A percentile compares a stretch with the other conserved stretches of the same genome.
phyloP scores from a whole-genome alignment of 2,113 vertebrate genomes.

The Spheniscus mendiculus region DNA sequence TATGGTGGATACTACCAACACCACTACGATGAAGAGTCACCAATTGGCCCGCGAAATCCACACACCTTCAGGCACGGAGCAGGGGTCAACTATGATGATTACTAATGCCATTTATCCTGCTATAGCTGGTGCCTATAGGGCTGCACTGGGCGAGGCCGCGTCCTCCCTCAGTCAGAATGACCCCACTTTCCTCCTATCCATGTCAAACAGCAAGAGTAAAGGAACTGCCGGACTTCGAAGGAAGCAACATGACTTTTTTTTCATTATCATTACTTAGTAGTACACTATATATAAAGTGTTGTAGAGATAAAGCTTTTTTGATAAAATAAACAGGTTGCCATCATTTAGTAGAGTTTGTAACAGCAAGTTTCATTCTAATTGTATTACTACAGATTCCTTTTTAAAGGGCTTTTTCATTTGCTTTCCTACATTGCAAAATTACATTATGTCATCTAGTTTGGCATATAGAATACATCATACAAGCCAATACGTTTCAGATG shows the following conservation, averaged over 20 bases:
- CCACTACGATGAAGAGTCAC: conserved; percentile 90
- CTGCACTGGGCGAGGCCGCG: background rate
- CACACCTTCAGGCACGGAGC: conserved; percentile 84
- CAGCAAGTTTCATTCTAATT: background rate
- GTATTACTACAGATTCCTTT: background rate
- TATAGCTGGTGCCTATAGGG: background rate
- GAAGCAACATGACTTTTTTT: background rate
- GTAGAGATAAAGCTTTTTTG: conserved; percentile 64
- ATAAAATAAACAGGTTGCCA: background rate
- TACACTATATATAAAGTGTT: background rate
- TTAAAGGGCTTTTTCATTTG: background rate
- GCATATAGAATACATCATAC: background rate
- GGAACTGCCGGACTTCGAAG: background rate
- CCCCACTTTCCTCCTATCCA: background rate
- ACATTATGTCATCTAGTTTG: background rate
- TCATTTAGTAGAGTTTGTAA: background rate
- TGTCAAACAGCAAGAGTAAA: background rate
- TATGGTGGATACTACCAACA: conserved; percentile 84
- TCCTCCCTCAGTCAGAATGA: background rate
- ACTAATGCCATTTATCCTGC: conserved; percentile 40
- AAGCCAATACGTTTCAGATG: background rate
- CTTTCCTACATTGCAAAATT: background rate
- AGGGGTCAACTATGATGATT: conserved; percentile 92
- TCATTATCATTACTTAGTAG: conserved; percentile 3
- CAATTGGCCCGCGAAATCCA: conserved; percentile 78